These are phyloP conservation scores for Ostrea edulis DNA, from an alignment of 1,140 invertebrate species.

Conservation along the genomic window DNA sequence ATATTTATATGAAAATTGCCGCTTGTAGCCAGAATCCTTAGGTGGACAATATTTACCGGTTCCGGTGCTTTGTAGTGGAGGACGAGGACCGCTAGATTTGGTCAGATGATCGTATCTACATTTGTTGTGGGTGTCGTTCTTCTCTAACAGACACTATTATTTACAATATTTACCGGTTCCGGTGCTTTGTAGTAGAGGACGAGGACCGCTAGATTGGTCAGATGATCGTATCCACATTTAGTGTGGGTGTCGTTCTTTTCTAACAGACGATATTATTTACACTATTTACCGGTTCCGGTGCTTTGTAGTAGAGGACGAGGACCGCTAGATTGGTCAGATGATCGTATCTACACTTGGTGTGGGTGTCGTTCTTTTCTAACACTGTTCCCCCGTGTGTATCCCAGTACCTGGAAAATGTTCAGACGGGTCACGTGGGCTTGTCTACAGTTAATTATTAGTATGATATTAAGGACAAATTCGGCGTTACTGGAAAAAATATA, in stretches of 20 bases:
- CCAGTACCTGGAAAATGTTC: slow-evolving; percentile 57
- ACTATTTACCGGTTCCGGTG: slow-evolving; percentile 54
- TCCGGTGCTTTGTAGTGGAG: slow-evolving; percentile 59
- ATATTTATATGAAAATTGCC: too few relatives aligned
- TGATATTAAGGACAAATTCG: not conserved
- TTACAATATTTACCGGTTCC: slow-evolving; percentile 50
- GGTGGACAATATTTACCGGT: slow-evolving; percentile 51
- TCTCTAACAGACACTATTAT: slow-evolving; percentile 44
- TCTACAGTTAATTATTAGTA: not conserved
- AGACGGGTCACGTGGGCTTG: too few relatives aligned
- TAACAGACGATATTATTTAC: slow-evolving; percentile 37
- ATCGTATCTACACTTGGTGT: slow-evolving; percentile 95
- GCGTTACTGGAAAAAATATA: not conserved
- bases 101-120: slow-evolving; percentile 95
- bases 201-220: slow-evolving; percentile 94
- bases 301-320: slow-evolving; percentile 81
- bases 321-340: slow-evolving; percentile 95
- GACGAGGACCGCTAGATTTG: slow-evolving; percentile 92
- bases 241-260: slow-evolving; percentile 81
- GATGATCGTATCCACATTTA: slow-evolving; percentile 95
- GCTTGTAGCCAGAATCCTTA: too few relatives aligned
- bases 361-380: slow-evolving; percentile 68
- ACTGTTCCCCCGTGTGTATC: slow-evolving; percentile 63
- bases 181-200: slow-evolving; percentile 76
- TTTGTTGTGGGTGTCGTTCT: slow-evolving; percentile 84